Percentiles rank a stretch among this genome's conserved stretches.
phyloP scores from a whole-genome alignment of 2,888 invertebrate genomes.

The Himalopsyche kuldschensis region DNA sequence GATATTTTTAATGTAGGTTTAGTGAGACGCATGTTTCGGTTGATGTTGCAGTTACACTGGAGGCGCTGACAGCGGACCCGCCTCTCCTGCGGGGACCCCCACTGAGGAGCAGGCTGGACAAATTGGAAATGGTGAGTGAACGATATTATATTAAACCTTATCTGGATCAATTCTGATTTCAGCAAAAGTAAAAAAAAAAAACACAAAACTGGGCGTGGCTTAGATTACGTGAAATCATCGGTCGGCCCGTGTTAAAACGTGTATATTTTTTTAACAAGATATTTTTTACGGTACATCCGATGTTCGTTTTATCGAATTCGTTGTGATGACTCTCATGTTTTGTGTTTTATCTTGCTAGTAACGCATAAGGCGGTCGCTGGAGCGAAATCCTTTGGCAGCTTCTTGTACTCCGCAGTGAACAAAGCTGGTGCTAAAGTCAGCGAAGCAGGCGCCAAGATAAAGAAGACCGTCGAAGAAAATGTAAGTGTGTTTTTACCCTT shows the following conservation, averaged over 20 bases:
- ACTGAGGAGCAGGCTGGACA: constrained; percentile 79
- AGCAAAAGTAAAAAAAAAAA: too few relatives aligned
- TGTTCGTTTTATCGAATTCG: not conserved
- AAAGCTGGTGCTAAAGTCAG: constrained; percentile 92
- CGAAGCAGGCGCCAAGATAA: constrained; percentile 89
- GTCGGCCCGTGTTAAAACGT: too few relatives aligned
- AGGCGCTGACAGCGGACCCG: constrained; percentile 86
- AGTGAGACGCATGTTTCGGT: not conserved
- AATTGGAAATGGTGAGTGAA: constrained; percentile 70
- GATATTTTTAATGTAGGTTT: not conserved
- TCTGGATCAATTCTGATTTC: too few relatives aligned
- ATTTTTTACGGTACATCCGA: too few relatives aligned
- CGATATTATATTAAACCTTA: too few relatives aligned
- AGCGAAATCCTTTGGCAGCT: constrained; percentile 88
- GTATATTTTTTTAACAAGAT: too few relatives aligned
- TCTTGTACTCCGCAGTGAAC: constrained; percentile 93
- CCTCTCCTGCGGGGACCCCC: constrained; percentile 74
- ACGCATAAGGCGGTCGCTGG: constrained; percentile 88
- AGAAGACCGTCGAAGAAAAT: constrained; percentile 95
- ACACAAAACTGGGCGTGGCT: too few relatives aligned
- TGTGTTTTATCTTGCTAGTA: constrained; percentile 55
- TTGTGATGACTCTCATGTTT: not conserved
- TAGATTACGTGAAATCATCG: too few relatives aligned
- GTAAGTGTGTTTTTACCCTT: constrained; percentile 61
- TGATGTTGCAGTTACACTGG: constrained; percentile 77